Evolutionary conservation across 30 jellyfish, hydroid and myxozoan species (phyloP).

Genomic region (Rhopilema esculentum): DNA sequence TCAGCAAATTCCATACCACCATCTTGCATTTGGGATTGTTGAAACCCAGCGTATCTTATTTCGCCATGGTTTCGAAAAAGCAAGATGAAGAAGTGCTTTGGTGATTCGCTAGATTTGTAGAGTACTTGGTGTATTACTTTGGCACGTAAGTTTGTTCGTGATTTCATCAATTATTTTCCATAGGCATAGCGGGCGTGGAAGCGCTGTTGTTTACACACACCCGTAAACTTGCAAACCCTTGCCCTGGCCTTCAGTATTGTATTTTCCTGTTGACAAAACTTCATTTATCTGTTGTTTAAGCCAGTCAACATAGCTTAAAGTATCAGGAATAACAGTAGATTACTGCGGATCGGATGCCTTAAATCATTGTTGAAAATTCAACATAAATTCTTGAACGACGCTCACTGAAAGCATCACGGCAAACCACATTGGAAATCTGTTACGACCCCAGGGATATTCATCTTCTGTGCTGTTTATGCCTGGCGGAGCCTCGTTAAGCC

Average conservation of each 20-base stretch:
- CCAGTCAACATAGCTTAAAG: not conserved
- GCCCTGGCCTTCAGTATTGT: not conserved
- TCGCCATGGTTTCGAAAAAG: not conserved
- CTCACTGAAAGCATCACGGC: not conserved
- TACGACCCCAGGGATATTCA: not conserved
- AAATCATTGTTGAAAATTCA: not conserved
- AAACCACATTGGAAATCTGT: too few relatives aligned
- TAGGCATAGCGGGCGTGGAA: too few relatives aligned
- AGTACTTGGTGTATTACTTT: not conserved
- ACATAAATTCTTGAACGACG: not conserved
- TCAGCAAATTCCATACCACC: not conserved
- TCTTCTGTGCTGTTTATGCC: not conserved
- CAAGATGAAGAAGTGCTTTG: not conserved
- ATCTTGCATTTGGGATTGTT: not conserved
- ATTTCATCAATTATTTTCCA: not conserved
- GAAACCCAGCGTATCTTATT: not conserved
- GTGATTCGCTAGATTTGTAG: not conserved
- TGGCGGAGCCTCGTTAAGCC: not conserved
- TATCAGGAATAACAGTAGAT: not conserved
- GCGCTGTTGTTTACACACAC: not conserved
- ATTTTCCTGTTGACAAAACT: not conserved
- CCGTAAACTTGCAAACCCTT: not conserved
- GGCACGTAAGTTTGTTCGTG: not conserved
- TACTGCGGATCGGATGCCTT: not conserved
- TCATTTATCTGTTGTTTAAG: not conserved